These are phyloP conservation scores for Chondrilla cf. caribensis DNA, from an alignment of 37 sponge, comb jelly and placozoan genomes.

Conservation along the genomic window DNA sequence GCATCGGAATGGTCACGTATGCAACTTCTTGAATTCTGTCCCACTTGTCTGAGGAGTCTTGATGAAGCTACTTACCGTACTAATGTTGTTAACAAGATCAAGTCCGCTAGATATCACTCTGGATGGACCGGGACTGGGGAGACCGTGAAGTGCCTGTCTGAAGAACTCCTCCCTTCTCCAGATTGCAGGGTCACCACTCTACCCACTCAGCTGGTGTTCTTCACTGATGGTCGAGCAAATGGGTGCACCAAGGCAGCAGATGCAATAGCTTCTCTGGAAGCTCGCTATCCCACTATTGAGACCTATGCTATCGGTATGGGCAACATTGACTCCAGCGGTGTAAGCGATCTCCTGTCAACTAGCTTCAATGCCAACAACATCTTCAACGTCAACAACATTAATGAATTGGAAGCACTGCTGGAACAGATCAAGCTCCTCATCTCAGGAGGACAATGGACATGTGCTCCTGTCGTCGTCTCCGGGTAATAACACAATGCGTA, in stretches of 20 bases:
- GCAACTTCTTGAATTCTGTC: constrained; percentile 2
- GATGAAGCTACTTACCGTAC: not conserved
- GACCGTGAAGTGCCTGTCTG: constrained; percentile 20
- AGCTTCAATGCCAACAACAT: not conserved
- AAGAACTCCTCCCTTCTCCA: constrained; percentile 16
- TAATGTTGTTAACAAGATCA: not conserved
- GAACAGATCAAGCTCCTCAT: not conserved
- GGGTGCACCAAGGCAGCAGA: not conserved
- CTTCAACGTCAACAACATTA: not conserved
- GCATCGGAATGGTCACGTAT: not conserved
- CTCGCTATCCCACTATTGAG: constrained; percentile 3
- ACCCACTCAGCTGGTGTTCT: constrained; percentile 15
- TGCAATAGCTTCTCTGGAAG: not conserved
- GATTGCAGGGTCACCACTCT: constrained; percentile 5
- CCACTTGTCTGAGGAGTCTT: constrained; percentile 5
- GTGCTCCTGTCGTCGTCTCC: not conserved
- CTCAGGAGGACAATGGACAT: not conserved
- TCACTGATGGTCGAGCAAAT: constrained; percentile 12
- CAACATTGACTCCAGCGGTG: not conserved
- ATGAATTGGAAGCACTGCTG: not conserved
- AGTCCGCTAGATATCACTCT: not conserved
- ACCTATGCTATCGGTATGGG: constrained; percentile 24
- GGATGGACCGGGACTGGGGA: not conserved
- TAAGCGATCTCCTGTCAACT: not conserved
- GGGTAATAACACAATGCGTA: no score